phyloP scores from a whole-genome alignment of 64 coral and sea anemone genomes.

The Pocillopora verrucosa region DNA sequence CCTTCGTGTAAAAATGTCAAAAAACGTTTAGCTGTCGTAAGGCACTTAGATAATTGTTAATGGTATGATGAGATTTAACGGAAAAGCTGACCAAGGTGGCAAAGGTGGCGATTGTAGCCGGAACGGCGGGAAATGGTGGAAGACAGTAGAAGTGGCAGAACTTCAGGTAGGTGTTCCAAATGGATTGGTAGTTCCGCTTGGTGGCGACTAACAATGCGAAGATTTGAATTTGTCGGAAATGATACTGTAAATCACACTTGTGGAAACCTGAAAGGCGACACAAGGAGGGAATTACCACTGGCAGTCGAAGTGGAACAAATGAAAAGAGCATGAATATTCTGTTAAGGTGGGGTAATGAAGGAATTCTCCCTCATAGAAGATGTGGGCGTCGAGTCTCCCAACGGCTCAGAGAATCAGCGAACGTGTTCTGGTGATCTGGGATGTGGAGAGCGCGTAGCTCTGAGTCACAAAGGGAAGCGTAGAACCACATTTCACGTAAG shows the following conservation, averaged over 20 bases:
- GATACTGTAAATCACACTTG: background rate
- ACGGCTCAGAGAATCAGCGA: background rate
- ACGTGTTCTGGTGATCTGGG: background rate
- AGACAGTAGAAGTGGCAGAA: constrained; percentile 10
- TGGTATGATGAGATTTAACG: constrained; percentile 12
- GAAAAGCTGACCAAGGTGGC: constrained; percentile 6
- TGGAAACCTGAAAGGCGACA: constrained; percentile 15
- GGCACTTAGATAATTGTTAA: constrained; percentile 19
- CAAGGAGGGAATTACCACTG: background rate
- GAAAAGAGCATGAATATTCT: background rate
- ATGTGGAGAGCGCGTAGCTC: background rate
- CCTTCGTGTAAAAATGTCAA: background rate
- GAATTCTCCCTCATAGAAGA: background rate
- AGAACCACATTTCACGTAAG: constrained; percentile 24
- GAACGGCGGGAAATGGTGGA: background rate
- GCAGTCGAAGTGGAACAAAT: constrained; percentile 2
- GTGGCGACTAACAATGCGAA: background rate
- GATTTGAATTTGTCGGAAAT: background rate
- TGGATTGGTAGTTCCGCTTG: constrained; percentile 7
- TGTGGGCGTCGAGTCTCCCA: background rate
- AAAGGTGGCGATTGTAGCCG: background rate
- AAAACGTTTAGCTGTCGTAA: background rate
- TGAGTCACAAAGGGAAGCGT: background rate
- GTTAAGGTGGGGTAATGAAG: background rate
- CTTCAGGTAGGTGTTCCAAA: background rate